Conservation (phyloP, 2,113 vertebrate species). For the Natator depressus region DNA sequence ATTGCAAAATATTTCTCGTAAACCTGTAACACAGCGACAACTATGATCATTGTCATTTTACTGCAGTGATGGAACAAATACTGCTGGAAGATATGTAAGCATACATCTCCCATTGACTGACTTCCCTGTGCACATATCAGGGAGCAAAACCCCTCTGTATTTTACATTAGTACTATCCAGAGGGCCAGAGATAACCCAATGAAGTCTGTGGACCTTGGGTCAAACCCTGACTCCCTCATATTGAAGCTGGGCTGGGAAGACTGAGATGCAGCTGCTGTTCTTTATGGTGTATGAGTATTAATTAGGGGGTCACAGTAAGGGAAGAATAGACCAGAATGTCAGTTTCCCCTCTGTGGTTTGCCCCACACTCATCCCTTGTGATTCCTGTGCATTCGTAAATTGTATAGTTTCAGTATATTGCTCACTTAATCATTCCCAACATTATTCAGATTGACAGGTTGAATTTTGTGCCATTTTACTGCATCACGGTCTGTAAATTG, state of each 20-base stretch:
- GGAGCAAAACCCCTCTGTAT: not conserved
- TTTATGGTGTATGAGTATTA: accelerated
- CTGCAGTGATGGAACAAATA: not conserved
- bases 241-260: not conserved
- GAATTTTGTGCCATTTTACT: constrained; percentile 53
- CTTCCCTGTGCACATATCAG: not conserved
- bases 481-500: constrained; percentile 45
- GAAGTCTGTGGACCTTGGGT: not conserved
- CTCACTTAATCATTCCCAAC: constrained; percentile 5
- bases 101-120: not conserved
- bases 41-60: not conserved
- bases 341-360: accelerated
- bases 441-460: constrained; percentile 23
- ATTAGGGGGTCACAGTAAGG: not conserved
- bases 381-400: not conserved
- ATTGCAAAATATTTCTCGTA: constrained; percentile 15
- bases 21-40: not conserved
- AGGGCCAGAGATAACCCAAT: not conserved
- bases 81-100: accelerated
- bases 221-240: not conserved
- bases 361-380: not conserved
- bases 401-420: not conserved
- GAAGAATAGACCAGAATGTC: accelerated
- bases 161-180: not conserved
- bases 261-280: accelerated